Evolutionary conservation across 2,113 vertebrate genomes (phyloP).

Genomic region (Crotalus tigris): DNA sequence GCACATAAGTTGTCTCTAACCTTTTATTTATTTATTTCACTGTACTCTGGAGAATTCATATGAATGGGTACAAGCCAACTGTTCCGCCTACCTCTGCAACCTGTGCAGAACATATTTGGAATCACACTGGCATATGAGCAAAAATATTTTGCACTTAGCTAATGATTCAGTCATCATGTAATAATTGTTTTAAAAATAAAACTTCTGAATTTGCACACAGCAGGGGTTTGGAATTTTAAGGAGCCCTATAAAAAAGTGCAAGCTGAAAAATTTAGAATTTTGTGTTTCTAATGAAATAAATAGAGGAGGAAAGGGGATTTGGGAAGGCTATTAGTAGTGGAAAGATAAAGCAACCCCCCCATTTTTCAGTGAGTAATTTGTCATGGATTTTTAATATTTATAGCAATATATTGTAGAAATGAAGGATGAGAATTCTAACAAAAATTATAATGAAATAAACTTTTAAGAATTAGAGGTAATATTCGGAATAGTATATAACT

Average conservation of each 20-base stretch:
- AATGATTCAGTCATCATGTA: conserved; percentile 24
- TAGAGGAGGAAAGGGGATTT: too few relatives aligned
- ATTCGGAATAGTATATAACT: not conserved
- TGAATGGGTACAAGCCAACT: conserved; percentile 27
- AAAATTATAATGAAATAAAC: not conserved
- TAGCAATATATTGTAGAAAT: not conserved
- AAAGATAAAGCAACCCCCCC: not conserved
- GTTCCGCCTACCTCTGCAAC: conserved; percentile 17
- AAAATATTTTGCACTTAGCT: conserved; percentile 5
- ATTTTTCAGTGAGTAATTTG: not conserved
- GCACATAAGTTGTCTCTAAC: not conserved
- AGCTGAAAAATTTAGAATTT: not conserved
- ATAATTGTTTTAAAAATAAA: conserved; percentile 29
- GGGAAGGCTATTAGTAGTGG: not conserved
- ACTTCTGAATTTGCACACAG: conserved; percentile 3
- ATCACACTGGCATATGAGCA: not conserved
- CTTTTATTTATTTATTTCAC: not conserved
- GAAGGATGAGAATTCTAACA: not conserved
- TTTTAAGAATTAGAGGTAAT: not conserved
- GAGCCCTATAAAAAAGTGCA: not conserved
- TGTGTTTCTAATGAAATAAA: not conserved
- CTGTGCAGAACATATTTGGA: conserved; percentile 16
- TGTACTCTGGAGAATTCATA: not conserved
- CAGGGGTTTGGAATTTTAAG: not conserved
- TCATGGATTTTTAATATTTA: not conserved